Conservation (phyloP, 2,797 vertebrate genomes). For the Dromococcyx pavoninus region DNA sequence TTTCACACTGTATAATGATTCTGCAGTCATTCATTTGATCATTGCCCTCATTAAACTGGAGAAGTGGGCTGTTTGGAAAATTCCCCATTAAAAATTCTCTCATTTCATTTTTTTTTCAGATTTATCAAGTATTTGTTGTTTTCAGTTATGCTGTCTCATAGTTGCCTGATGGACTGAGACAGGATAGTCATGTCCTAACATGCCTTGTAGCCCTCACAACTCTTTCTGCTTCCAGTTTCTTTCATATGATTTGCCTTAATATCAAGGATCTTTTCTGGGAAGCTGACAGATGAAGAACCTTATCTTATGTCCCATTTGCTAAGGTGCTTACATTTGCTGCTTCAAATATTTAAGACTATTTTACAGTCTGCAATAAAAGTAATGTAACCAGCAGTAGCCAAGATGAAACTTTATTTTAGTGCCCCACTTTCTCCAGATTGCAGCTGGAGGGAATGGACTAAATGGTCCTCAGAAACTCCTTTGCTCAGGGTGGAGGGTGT, state of each 20-base stretch:
- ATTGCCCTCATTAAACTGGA: not conserved
- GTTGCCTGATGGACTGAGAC: not conserved
- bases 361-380: not conserved
- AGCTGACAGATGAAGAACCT: not conserved
- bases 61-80: not conserved
- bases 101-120: not conserved
- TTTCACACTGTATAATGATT: fast-evolving
- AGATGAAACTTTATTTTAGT: not conserved
- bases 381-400: not conserved
- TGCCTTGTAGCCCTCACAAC: not conserved
- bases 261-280: not conserved
- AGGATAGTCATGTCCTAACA: not conserved
- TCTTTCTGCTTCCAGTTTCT: not conserved
- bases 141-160: not conserved
- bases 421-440: not conserved
- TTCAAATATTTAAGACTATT: not conserved
- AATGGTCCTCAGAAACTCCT: not conserved
- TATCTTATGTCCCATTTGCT: not conserved
- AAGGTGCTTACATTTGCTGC: not conserved
- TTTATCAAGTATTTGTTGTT: not conserved
- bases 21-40: not conserved
- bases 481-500: not conserved
- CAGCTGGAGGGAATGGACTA: not conserved
- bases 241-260: not conserved
- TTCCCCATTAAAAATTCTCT: not conserved